phyloP scores from a whole-genome alignment of 2,113 vertebrate species.

The Pseudopodoces humilis region DNA sequence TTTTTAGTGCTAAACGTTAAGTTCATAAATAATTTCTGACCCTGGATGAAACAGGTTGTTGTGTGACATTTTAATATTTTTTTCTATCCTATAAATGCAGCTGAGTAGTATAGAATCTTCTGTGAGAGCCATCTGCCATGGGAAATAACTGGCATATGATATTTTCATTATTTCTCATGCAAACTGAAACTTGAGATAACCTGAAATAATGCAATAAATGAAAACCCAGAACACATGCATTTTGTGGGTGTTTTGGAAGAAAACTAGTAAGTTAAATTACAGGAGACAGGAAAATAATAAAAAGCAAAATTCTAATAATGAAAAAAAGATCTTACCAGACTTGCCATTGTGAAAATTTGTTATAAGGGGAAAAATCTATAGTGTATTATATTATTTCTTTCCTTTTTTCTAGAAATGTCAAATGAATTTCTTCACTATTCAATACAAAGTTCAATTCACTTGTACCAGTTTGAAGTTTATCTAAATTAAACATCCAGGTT shows the following conservation, averaged over 20 bases:
- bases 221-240: not conserved
- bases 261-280: not conserved
- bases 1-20: constrained; percentile 15
- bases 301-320: not conserved
- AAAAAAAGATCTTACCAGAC: not conserved
- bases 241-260: not conserved
- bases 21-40: constrained; percentile 64
- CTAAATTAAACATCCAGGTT: constrained; percentile 39
- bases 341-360: not conserved
- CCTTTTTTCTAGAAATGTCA: constrained; percentile 5
- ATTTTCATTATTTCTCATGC: constrained; percentile 35
- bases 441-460: not conserved
- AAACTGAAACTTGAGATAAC: not conserved
- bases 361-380: not conserved
- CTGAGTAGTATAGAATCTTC: not conserved
- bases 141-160: constrained; percentile 5
- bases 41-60: constrained; percentile 12
- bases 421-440: not conserved
- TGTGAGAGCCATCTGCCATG: not conserved
- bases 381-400: not conserved
- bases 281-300: not conserved
- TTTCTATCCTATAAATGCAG: constrained; percentile 18
- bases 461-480: not conserved
- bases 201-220: constrained; percentile 19
- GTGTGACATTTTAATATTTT: constrained; percentile 35